Evolutionary conservation across 2,888 invertebrate genomes (phyloP).

Genomic region (Athrips mouffetella): DNA sequence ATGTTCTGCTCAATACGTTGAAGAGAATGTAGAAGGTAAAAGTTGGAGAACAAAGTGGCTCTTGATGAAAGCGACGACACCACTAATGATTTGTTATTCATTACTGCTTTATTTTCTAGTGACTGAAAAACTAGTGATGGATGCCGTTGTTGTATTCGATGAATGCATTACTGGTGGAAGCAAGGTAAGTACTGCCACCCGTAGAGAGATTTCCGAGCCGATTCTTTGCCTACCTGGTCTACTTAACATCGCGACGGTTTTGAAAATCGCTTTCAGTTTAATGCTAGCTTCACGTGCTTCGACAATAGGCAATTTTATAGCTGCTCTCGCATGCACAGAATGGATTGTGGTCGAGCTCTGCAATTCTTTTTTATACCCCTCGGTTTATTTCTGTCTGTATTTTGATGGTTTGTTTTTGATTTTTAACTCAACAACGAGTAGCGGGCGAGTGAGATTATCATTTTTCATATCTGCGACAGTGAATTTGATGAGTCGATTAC

Average conservation of each 20-base stretch:
- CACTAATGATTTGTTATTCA: background rate
- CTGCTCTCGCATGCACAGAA: slow-evolving; percentile 41
- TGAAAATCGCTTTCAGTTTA: slow-evolving; percentile 63
- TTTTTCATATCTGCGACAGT: background rate
- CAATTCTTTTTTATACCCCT: slow-evolving; percentile 11
- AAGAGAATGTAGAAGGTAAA: slow-evolving; percentile 1
- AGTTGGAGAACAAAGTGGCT: background rate
- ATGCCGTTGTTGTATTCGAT: background rate
- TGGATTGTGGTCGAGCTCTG: slow-evolving; percentile 25
- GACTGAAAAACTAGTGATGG: background rate
- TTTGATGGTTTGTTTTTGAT: slow-evolving; percentile 4
- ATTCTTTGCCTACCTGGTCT: slow-evolving; percentile 31
- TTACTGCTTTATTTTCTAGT: background rate
- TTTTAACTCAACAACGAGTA: background rate
- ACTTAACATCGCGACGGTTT: slow-evolving; percentile 55
- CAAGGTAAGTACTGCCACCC: background rate
- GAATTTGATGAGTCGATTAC: background rate
- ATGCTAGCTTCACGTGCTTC: slow-evolving; percentile 59
- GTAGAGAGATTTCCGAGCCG: background rate
- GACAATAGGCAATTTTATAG: slow-evolving; percentile 65
- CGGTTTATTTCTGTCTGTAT: slow-evolving; percentile 8
- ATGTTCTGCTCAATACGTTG: background rate
- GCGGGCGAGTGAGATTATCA: background rate
- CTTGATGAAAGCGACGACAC: background rate
- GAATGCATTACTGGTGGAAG: background rate